phyloP scores from a whole-genome alignment of 1,140 invertebrate species.

The Leptonema lineaticorne region DNA sequence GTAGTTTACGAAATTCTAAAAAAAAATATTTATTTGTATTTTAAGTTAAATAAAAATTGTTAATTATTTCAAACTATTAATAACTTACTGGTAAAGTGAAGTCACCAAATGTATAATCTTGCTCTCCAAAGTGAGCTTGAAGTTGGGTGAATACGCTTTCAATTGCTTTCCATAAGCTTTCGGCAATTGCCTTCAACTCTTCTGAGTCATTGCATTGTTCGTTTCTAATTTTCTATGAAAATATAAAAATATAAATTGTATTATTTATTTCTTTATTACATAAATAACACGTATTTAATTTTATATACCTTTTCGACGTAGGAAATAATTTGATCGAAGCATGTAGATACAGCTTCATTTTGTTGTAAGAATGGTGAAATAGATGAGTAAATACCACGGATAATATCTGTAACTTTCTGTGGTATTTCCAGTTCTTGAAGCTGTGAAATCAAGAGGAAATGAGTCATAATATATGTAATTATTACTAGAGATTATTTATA shows the following conservation, averaged over 20 bases:
- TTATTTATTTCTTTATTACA: background rate
- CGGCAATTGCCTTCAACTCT: conserved; percentile 57
- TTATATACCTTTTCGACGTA: conserved; percentile 63
- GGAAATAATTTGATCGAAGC: conserved; percentile 54
- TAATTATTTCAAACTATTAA: conserved; percentile 44
- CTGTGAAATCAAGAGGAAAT: background rate
- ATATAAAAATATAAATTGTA: conserved; percentile 19
- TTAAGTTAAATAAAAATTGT: background rate
- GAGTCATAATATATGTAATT: too few species aligned
- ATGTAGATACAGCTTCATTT: conserved; percentile 56
- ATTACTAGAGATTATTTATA: too few species aligned
- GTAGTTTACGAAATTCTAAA: background rate
- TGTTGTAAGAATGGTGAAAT: conserved; percentile 48
- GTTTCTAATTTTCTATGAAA: conserved; percentile 52
- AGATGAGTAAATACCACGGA: conserved; percentile 42
- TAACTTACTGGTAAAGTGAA: conserved; percentile 49
- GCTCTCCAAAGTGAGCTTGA: conserved; percentile 25
- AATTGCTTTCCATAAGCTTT: background rate
- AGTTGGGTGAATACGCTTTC: conserved; percentile 11
- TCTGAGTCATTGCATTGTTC: conserved; percentile 56
- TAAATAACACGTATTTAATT: background rate
- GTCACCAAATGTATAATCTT: conserved; percentile 26
- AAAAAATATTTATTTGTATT: background rate
- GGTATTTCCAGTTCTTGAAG: background rate
- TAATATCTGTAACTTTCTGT: conserved; percentile 51